A percentile compares a stretch with the other conserved stretches of the same genome.
phyloP scores from a whole-genome alignment of 2,888 invertebrate species.

The Agriopis leucophaearia region DNA sequence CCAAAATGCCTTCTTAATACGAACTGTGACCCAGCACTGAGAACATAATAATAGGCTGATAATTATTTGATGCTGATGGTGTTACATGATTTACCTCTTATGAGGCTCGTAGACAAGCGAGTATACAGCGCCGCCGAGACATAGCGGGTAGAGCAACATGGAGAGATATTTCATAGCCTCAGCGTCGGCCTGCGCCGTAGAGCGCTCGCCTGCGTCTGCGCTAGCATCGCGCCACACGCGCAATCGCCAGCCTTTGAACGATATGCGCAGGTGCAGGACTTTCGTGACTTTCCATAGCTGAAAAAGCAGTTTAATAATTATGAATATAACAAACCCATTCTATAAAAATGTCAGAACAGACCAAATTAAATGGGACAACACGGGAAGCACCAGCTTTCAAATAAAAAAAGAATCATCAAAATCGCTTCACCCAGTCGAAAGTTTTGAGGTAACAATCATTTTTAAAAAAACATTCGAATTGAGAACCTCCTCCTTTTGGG shows the following conservation, averaged over 20 bases:
- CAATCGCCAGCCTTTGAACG: conserved; percentile 70
- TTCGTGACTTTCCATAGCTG: conserved; percentile 98
- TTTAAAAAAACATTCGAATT: too few relatives aligned
- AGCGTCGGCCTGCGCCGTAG: conserved; percentile 95
- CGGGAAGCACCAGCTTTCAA: too few relatives aligned
- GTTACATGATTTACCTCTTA: conserved; percentile 88
- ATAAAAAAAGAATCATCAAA: too few relatives aligned
- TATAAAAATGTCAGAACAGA: too few relatives aligned
- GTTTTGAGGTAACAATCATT: too few relatives aligned
- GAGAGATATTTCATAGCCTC: conserved; percentile 97
- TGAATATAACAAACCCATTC: too few relatives aligned
- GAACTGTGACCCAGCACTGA: too few relatives aligned
- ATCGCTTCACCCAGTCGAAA: too few relatives aligned
- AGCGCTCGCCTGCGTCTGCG: conserved; percentile 88
- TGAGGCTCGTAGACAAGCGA: conserved; percentile 97
- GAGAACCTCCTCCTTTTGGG: too few relatives aligned
- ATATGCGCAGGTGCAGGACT: conserved; percentile 91
- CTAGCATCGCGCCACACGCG: conserved; percentile 72
- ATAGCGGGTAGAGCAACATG: conserved; percentile 95
- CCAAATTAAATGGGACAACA: too few relatives aligned
- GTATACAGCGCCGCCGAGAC: conserved; percentile 95
- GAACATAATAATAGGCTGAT: too few relatives aligned
- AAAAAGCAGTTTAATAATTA: conserved; percentile 46
- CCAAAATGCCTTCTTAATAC: too few relatives aligned
- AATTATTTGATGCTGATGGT: not conserved